Evolutionary conservation across 1,140 invertebrate genomes (phyloP), one percentile per base, ranked within the genome.

Genomic region (Tribolium madens): DNA sequence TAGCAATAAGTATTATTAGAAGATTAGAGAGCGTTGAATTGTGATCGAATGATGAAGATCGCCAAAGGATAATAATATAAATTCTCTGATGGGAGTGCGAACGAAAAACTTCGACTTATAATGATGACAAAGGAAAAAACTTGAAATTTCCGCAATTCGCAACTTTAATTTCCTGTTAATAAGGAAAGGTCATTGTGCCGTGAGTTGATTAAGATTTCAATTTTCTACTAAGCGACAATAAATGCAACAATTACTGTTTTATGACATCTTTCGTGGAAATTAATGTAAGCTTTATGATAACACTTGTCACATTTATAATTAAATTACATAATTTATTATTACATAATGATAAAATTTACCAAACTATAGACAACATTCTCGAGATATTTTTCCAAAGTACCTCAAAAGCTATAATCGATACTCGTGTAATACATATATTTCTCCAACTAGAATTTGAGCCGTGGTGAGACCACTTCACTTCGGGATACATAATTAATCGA

Each of bases 131-230:
- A 10, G 52, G n/a, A 21, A 18, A 57, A 57, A 57, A 57, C 3
- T 26, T 57, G 15, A 26, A 57, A 57, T 57, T 57, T 57, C 52
- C 52, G 52, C 17, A 17, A n/a, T 64, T n/a, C 21, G 57, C 57
- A n/a, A 33, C 9, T 33, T 64, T 26, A 64, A 64, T 64, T 64
- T 64, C 57, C 57, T 21, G 57, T 2, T 64, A 33, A 64, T 33
- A 33, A 33, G 57, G 26, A 64, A 64, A 10, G 57, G 26, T 33
- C 57, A 31, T 26, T 26, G 15, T 18, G 14, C 13, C 13, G 52
- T 18, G 36, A 10, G 17, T 12, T 18, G 4, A 50, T 50, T 17
- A 17, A 50, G 48, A 15, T 50, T 50, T 50, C 48, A 50, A 50
- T 50, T 50, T 50, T 50, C 48, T 15, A 0, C 15, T 14, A 9